Evolutionary conservation across 53 echinoderm and acorn worm genomes (phyloP).

Genomic region (Actinopyga echinites): DNA sequence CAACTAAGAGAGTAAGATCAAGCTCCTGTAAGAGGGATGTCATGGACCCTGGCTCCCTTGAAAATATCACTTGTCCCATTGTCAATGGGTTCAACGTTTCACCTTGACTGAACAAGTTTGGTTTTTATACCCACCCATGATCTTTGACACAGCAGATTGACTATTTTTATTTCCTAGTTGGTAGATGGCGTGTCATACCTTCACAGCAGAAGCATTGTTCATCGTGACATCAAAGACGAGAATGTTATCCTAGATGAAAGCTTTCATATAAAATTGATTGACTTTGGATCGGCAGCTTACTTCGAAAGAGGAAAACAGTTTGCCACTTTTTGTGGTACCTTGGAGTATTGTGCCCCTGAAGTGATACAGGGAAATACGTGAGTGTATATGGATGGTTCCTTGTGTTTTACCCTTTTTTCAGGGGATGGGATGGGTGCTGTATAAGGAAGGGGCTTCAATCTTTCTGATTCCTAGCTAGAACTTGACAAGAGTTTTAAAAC

Average conservation of each 20-base stretch:
- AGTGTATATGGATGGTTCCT: not conserved
- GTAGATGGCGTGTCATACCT: constrained; percentile 80
- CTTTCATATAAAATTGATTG: constrained; percentile 86
- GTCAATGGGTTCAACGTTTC: no score
- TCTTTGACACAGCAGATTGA: not conserved
- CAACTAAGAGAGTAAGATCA: no score
- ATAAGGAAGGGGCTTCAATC: no score
- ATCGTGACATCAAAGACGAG: constrained; percentile 93
- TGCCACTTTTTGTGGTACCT: constrained; percentile 94
- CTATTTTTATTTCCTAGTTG: constrained; percentile 44
- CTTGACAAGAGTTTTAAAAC: no score
- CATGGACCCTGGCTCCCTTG: no score
- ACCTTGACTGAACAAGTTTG: not conserved
- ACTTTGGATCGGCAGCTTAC: constrained; percentile 93
- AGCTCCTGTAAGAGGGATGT: no score
- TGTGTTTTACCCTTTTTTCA: no score
- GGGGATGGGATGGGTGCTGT: no score
- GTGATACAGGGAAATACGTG: constrained; percentile 97
- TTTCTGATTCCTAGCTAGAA: no score
- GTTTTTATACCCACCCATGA: not conserved
- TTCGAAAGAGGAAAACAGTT: constrained; percentile 75
- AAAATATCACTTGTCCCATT: no score
- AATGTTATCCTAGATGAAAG: constrained; percentile 87
- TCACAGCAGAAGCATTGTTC: constrained; percentile 74
- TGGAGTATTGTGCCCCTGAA: constrained; percentile 98